Base-by-base conservation (phyloP, 2,888 invertebrate genomes). In the Ophioninae sp. region DNA sequence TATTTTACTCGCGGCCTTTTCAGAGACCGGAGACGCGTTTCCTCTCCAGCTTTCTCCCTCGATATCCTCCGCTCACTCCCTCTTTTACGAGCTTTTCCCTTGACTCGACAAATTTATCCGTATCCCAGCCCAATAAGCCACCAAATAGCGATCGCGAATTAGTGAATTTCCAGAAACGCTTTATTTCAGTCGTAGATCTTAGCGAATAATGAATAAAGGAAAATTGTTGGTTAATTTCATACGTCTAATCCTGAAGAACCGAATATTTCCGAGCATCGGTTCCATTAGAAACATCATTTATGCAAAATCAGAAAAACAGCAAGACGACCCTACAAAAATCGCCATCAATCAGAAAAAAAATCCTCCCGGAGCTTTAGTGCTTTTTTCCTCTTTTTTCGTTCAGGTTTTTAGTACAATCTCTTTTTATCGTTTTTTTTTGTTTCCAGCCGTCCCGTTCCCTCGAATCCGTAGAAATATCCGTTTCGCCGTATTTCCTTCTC, bases 101-200 rank as follows among this genome's bases (percentile, higher is more conserved):
- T 90, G 91, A 91, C 91, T 90, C 86, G 89, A 88, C 84, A 91
- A 91, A 91, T 91, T 91, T 89, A 91, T 91, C 91, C 89, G 90
- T 88, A 88, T 90, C 89, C 88, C 89, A 88, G 87, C 22, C 87
- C 85, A 86, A 44, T 13, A 39, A n/a, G 37, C 20, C 2, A 8
- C 22, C 44, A 23, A 23, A 63, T 20, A 13, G 22, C n/a, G n/a
- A n/a, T 75, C 37, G 0, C 37, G 17, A 9, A 9, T 56, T 37
- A 64, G 41, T 2, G 9, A 30, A 58, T 20, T 20, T 59, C 6
- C 59, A 44, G 0, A 44, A 0, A n/a, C n/a, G n/a, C n/a, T n/a
- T n/a, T n/a, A n/a, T n/a, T n/a, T n/a, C n/a, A n/a, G n/a, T n/a
- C n/a, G n/a, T n/a, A n/a, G n/a, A n/a, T n/a, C n/a, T n/a, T n/a